These are phyloP conservation scores for Cyprinodon variegatus DNA, from an alignment of 2,113 vertebrate genomes.

Conservation along the genomic window DNA sequence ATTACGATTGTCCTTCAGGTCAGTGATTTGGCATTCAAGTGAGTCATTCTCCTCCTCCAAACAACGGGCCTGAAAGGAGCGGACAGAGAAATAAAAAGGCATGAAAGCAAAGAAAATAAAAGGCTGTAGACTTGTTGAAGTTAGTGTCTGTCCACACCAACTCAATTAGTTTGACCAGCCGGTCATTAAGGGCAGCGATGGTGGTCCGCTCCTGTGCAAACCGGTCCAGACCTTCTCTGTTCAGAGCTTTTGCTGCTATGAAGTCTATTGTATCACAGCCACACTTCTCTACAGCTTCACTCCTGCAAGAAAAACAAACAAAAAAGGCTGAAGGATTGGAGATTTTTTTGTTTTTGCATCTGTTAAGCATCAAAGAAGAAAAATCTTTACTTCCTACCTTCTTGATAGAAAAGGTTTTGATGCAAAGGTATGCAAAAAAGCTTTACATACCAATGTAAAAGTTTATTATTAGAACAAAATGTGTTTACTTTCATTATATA, in stretches of 20 bases:
- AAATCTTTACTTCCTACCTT: too few relatives aligned
- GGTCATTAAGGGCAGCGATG: constrained; percentile 77
- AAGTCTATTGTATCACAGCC: constrained; percentile 70
- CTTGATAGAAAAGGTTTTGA: not conserved
- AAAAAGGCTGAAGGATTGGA: not conserved
- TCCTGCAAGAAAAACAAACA: constrained; percentile 50
- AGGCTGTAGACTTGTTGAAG: not conserved
- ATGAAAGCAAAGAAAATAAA: constrained; percentile 1
- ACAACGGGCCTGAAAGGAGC: constrained; percentile 59
- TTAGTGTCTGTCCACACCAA: constrained; percentile 66
- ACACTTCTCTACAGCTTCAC: constrained; percentile 32
- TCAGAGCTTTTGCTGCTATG: constrained; percentile 62
- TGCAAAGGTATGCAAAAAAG: not conserved
- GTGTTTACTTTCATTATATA: too few relatives aligned
- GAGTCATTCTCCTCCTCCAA: constrained; percentile 78
- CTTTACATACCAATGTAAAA: not conserved
- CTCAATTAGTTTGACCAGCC: constrained; percentile 75
- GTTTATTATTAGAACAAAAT: not conserved
- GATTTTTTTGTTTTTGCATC: not conserved
- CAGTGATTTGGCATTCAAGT: constrained; percentile 73
- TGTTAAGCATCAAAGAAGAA: not conserved
- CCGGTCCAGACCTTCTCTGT: constrained; percentile 60
- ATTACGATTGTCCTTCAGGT: constrained; percentile 54
- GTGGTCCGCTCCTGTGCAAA: constrained; percentile 68
- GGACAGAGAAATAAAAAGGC: constrained; percentile 7